Conservation (phyloP, 1,140 invertebrate species). For the Zophobas morio region DNA sequence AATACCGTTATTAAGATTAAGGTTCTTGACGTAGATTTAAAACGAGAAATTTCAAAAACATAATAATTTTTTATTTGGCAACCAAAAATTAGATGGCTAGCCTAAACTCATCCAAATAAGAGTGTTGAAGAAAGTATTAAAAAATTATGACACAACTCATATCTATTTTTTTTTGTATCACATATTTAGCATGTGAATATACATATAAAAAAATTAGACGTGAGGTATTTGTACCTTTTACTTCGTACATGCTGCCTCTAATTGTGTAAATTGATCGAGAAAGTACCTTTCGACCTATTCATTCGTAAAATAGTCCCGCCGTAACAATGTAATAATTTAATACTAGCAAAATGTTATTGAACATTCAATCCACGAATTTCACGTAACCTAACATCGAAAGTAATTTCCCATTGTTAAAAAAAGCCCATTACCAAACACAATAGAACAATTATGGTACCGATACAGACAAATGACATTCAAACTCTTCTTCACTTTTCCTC, state of each 20-base stretch:
- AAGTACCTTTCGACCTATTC: slow-evolving; percentile 5
- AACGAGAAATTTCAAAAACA: no score
- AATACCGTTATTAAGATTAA: no score
- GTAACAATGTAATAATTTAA: slow-evolving; percentile 22
- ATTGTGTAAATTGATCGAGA: slow-evolving; percentile 30
- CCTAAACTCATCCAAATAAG: no score
- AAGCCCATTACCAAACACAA: not conserved
- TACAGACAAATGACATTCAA: not conserved
- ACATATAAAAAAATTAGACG: not conserved
- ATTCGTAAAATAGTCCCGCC: not conserved
- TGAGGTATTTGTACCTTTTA: not conserved
- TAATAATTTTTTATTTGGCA: no score
- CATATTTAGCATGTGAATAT: not conserved
- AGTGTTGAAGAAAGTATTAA: no score
- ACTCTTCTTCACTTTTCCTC: not conserved
- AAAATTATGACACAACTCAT: no score
- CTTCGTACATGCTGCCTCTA: not conserved
- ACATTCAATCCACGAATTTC: slow-evolving; percentile 20
- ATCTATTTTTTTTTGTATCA: not conserved
- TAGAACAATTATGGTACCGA: not conserved
- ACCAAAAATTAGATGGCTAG: no score
- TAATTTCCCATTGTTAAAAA: not conserved
- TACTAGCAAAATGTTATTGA: slow-evolving; percentile 4
- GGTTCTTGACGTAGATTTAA: no score
- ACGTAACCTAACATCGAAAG: slow-evolving; percentile 28